Percentiles rank a stretch among this genome's conserved stretches.
phyloP scores from a whole-genome alignment of 2,888 invertebrate species.

The Drosophila yooni region DNA sequence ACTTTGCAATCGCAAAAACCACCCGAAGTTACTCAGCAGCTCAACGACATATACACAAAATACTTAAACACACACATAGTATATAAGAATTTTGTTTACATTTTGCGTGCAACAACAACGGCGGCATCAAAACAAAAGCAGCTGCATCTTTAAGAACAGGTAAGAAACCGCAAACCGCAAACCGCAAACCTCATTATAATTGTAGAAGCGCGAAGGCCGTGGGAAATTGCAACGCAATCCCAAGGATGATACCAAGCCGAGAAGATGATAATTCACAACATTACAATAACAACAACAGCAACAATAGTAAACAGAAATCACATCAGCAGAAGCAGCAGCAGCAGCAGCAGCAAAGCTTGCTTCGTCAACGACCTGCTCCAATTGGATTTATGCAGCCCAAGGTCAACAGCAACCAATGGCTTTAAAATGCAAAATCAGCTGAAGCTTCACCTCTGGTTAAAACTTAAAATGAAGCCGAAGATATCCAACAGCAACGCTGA shows the following conservation, averaged over 20 bases:
- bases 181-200: slow-evolving; percentile 31
- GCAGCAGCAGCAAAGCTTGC: slow-evolving; percentile 26
- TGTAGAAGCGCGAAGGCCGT: slow-evolving; percentile 46
- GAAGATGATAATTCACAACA: slow-evolving; percentile 44
- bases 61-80: slow-evolving; percentile 19
- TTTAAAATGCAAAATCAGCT: slow-evolving; percentile 75
- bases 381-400: slow-evolving; percentile 78
- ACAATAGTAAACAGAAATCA: slow-evolving; percentile 8
- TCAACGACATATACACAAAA: slow-evolving; percentile 17
- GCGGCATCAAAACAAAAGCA: slow-evolving; percentile 12
- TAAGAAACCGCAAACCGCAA: slow-evolving; percentile 37
- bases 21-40: slow-evolving; percentile 58
- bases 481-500: slow-evolving; percentile 16
- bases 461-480: slow-evolving; percentile 15
- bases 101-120: slow-evolving; percentile 33
- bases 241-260: slow-evolving; percentile 64
- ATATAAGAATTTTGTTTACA: slow-evolving; percentile 54
- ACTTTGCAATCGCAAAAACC: slow-evolving; percentile 71
- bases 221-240: slow-evolving; percentile 41
- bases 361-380: slow-evolving; percentile 79
- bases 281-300: slow-evolving; percentile 36
- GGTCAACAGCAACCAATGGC: slow-evolving; percentile 71
- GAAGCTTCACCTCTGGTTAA: slow-evolving; percentile 24
- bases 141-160: slow-evolving; percentile 57
- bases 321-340: slow-evolving; percentile 23